Conservation (phyloP, 2,888 invertebrate species). For the Apodemia hepburni region DNA sequence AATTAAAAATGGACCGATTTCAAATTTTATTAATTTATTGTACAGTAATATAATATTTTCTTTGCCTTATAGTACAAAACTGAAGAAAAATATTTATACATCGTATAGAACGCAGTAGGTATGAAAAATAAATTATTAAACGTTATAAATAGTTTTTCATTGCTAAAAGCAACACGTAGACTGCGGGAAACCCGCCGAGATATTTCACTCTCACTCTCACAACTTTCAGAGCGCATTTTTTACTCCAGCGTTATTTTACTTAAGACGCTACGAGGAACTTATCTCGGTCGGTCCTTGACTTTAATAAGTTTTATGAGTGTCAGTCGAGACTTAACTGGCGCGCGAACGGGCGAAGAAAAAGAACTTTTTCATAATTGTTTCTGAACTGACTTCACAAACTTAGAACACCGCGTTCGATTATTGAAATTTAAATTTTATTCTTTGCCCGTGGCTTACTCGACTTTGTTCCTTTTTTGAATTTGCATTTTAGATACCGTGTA, state of each 20-base stretch:
- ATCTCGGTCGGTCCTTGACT: slow-evolving; percentile 79
- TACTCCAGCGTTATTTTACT: slow-evolving; percentile 75
- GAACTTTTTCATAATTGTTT: slow-evolving; percentile 79
- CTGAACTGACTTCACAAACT: slow-evolving; percentile 57
- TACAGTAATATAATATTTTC: too few species aligned
- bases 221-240: slow-evolving; percentile 70
- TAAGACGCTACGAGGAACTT: slow-evolving; percentile 73
- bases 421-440: slow-evolving; percentile 63
- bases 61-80: not conserved
- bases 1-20: too few species aligned
- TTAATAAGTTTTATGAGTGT: slow-evolving; percentile 80
- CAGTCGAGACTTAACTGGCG: slow-evolving; percentile 75
- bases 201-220: slow-evolving; percentile 68
- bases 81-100: slow-evolving; percentile 4
- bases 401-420: slow-evolving; percentile 60
- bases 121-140: slow-evolving; percentile 33
- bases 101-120: slow-evolving; percentile 2
- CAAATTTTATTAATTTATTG: too few species aligned
- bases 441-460: slow-evolving; percentile 45
- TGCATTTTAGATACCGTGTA: slow-evolving; percentile 12
- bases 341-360: slow-evolving; percentile 70
- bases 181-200: slow-evolving; percentile 35
- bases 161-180: slow-evolving; percentile 68
- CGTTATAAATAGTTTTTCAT: slow-evolving; percentile 44
- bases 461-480: slow-evolving; percentile 30